phyloP scores from a whole-genome alignment of 1,140 invertebrate species.

The Scaptomyza pallida region DNA sequence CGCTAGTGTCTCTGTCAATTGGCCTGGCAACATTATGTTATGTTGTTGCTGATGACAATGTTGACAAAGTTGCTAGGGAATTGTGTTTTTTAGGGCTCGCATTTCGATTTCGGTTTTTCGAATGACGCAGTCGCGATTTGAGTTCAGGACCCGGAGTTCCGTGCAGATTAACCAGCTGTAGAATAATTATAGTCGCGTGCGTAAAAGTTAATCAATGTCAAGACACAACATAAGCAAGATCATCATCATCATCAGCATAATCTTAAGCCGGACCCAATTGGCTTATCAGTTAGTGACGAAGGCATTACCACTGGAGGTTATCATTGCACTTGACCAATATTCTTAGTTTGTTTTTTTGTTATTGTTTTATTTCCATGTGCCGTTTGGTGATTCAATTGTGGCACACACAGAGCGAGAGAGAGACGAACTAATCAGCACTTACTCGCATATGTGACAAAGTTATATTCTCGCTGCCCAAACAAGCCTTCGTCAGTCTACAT shows the following conservation, averaged over 20 bases:
- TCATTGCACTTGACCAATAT: constrained; percentile 62
- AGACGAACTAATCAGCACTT: constrained; percentile 20
- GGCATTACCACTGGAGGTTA: constrained; percentile 50
- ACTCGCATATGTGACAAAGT: constrained; percentile 42
- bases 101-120: too few relatives aligned
- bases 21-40: constrained; percentile 65
- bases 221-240: constrained; percentile 27
- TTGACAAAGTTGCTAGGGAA: constrained; percentile 54
- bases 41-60: constrained; percentile 35
- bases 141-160: constrained; percentile 10
- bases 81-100: background rate
- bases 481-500: constrained; percentile 52
- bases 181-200: constrained; percentile 31
- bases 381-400: constrained; percentile 61
- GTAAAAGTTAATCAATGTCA: constrained; percentile 65
- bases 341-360: constrained; percentile 26
- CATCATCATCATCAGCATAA: constrained; percentile 11
- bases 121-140: constrained; percentile 42
- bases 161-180: background rate
- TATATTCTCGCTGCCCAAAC: constrained; percentile 55
- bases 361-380: constrained; percentile 9
- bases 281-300: constrained; percentile 63
- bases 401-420: constrained; percentile 2
- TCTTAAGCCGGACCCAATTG: constrained; percentile 53
- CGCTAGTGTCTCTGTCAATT: constrained; percentile 35